A percentile compares a stretch with the other conserved stretches of the same genome.
phyloP scores from a whole-genome alignment of 2,113 vertebrate genomes.

The Crocuta crocuta region DNA sequence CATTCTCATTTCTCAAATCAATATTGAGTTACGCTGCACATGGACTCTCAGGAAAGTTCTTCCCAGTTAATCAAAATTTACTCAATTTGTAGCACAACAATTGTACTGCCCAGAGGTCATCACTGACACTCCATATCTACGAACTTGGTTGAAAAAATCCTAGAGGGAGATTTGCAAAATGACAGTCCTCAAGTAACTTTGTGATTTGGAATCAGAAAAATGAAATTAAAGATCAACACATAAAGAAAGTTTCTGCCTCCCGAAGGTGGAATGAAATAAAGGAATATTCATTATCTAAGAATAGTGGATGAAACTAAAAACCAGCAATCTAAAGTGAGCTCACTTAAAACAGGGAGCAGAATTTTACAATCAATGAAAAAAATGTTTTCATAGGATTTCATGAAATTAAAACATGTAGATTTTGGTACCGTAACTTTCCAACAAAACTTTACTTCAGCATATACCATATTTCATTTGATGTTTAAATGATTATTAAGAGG shows the following conservation, averaged over 20 bases:
- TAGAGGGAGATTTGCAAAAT: constrained; percentile 23
- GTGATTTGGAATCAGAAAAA: constrained; percentile 12
- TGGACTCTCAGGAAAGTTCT: constrained; percentile 61
- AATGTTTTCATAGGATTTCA: neutral
- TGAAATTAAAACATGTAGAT: neutral
- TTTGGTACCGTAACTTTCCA: neutral
- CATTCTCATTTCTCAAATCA: constrained; percentile 77
- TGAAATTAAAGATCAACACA: constrained; percentile 49
- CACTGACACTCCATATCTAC: neutral
- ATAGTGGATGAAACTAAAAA: neutral
- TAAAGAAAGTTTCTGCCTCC: constrained; percentile 6
- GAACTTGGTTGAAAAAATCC: neutral
- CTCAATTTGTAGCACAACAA: constrained; percentile 61
- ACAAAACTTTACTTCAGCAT: neutral
- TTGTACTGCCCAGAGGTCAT: constrained; percentile 28
- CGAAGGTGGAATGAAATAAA: constrained; percentile 26
- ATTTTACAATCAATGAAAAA: constrained; percentile 17
- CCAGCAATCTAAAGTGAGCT: neutral
- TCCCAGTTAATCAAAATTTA: constrained; percentile 72
- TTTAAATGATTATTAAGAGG: neutral
- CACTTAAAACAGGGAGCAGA: neutral
- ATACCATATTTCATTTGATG: neutral
- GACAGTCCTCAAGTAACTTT: neutral
- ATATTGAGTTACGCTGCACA: constrained; percentile 52
- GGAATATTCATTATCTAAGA: neutral